phyloP scores from a whole-genome alignment of 2,797 vertebrate species.

The Hyperoplus immaculatus region DNA sequence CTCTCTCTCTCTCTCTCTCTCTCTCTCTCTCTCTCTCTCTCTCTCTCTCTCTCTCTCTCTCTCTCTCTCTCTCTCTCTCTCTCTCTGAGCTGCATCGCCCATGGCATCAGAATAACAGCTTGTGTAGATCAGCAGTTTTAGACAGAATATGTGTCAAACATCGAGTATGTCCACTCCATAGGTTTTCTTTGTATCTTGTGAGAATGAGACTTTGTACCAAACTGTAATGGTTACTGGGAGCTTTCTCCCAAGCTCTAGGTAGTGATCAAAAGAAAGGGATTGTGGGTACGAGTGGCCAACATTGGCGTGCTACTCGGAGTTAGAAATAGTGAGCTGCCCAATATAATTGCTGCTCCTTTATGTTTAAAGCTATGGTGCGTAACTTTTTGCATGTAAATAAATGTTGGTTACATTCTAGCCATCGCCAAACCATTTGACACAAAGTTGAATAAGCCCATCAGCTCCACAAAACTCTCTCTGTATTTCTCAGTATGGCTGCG shows the following conservation, averaged over 20 bases:
- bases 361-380: too few species aligned
- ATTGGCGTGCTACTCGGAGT: too few species aligned
- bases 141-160: background rate
- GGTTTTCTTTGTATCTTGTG: background rate
- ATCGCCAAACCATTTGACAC: too few species aligned
- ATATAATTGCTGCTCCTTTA: background rate
- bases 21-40: too few species aligned
- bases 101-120: constrained; percentile 14
- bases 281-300: background rate
- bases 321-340: background rate
- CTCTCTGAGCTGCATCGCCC: background rate
- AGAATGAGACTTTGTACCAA: background rate
- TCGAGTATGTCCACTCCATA: background rate
- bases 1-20: too few species aligned
- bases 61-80: too few species aligned
- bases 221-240: background rate
- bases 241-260: background rate
- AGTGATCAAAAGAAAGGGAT: background rate
- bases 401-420: too few species aligned
- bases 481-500: too few species aligned
- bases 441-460: too few species aligned
- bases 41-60: too few species aligned
- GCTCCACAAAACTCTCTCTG: too few species aligned
- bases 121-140: constrained; percentile 14
- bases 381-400: too few species aligned